phyloP scores from a whole-genome alignment of 1,140 invertebrate genomes.

The Drosophila sproati region DNA sequence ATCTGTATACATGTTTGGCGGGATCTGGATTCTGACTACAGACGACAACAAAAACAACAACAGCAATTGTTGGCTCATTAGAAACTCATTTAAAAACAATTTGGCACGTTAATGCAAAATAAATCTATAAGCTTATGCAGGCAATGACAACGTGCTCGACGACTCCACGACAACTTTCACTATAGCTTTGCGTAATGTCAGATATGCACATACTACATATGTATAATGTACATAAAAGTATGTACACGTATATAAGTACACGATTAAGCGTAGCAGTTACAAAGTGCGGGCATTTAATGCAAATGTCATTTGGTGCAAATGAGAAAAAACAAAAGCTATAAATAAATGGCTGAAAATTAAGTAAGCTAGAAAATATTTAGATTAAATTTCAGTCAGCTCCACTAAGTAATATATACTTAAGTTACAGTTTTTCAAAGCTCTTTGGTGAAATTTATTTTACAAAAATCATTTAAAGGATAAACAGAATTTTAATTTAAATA shows the following conservation, averaged over 20 bases:
- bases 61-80: conserved; percentile 80
- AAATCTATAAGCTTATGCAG: conserved; percentile 81
- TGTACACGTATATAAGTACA: conserved; percentile 10
- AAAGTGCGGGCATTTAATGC: conserved; percentile 60
- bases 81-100: conserved; percentile 84
- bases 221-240: not conserved
- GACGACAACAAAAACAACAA: conserved; percentile 31
- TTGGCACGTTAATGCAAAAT: conserved; percentile 83
- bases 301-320: conserved; percentile 74
- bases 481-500: not conserved
- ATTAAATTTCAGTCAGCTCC: not conserved
- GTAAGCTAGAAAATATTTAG: conserved; percentile 7
- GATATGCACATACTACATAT: conserved; percentile 6
- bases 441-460: not conserved
- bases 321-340: conserved; percentile 4
- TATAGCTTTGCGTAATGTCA: conserved; percentile 19
- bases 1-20: conserved; percentile 2
- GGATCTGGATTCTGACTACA: conserved; percentile 10
- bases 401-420: too few species aligned
- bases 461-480: not conserved
- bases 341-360: not conserved
- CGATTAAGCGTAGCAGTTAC: conserved; percentile 25
- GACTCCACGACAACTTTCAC: conserved; percentile 34
- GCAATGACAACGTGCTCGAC: conserved; percentile 44
- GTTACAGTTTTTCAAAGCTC: not conserved